A percentile compares a stretch with the other conserved stretches of the same genome.
phyloP scores from a whole-genome alignment of 2,113 vertebrate species.

The Ptilorrhoa leucosticta region DNA sequence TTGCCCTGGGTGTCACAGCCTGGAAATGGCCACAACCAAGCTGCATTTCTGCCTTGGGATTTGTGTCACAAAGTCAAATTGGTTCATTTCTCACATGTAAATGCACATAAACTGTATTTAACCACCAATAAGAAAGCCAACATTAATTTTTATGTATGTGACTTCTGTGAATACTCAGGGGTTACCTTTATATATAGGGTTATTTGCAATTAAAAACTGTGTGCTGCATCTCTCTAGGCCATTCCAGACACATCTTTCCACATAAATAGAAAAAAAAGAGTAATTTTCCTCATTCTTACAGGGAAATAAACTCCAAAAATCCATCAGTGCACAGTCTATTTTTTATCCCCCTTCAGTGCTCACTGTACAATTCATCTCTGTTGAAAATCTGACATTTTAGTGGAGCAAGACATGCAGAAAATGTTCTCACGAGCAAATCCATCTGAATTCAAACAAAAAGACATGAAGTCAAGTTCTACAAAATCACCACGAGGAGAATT shows the following conservation, averaged over 20 bases:
- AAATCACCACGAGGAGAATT: not conserved
- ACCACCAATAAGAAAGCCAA: not conserved
- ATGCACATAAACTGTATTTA: not conserved
- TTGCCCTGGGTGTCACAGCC: not conserved
- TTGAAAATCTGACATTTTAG: not conserved
- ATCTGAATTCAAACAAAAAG: not conserved
- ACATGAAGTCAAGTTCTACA: not conserved
- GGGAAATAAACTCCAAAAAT: not conserved
- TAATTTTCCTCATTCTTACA: not conserved
- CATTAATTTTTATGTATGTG: accelerated
- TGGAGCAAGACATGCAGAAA: not conserved
- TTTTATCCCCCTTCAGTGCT: not conserved
- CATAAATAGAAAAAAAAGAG: not conserved
- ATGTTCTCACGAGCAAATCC: not conserved
- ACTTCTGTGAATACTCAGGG: not conserved
- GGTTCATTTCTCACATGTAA: not conserved
- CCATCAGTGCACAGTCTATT: accelerated
- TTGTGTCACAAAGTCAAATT: accelerated
- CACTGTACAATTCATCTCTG: not conserved
- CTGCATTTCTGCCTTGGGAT: not conserved
- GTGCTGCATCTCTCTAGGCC: not conserved
- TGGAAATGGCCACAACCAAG: not conserved
- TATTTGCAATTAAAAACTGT: not conserved
- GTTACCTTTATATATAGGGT: not conserved
- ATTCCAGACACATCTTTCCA: not conserved